Evolutionary conservation across 2,888 invertebrate species (phyloP).

Genomic region (Luperina testacea): DNA sequence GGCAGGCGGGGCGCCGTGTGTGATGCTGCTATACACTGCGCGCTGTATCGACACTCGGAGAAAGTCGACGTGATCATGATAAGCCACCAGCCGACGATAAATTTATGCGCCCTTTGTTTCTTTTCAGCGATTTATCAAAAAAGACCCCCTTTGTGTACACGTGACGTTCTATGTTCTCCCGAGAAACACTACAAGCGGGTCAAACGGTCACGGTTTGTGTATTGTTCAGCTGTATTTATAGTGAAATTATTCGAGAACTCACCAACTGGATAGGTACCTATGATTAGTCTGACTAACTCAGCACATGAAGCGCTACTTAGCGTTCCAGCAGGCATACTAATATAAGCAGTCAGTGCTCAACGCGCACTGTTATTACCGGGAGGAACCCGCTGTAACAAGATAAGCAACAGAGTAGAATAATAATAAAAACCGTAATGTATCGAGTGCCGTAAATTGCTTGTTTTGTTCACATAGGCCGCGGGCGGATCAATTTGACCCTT

Average conservation of each 20-base stretch:
- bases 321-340: slow-evolving; percentile 59
- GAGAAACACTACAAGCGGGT: slow-evolving; percentile 73
- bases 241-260: slow-evolving; percentile 43
- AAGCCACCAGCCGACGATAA: slow-evolving; percentile 82
- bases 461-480: slow-evolving; percentile 85
- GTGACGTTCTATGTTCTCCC: slow-evolving; percentile 59
- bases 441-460: slow-evolving; percentile 84
- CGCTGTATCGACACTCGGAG: slow-evolving; percentile 81
- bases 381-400: slow-evolving; percentile 76
- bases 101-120: slow-evolving; percentile 89
- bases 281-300: slow-evolving; percentile 41
- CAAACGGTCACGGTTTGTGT: slow-evolving; percentile 71
- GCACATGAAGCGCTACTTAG: slow-evolving; percentile 51
- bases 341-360: slow-evolving; percentile 61
- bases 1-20: slow-evolving; percentile 59
- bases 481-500: slow-evolving; percentile 87
- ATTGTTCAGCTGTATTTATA: slow-evolving; percentile 54
- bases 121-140: slow-evolving; percentile 88
- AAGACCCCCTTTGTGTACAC: slow-evolving; percentile 75
- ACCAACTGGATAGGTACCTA: background rate
- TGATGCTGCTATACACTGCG: slow-evolving; percentile 66
- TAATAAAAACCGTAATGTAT: slow-evolving; percentile 83
- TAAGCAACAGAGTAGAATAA: slow-evolving; percentile 79
- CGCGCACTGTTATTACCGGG: slow-evolving; percentile 74
- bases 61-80: slow-evolving; percentile 87